These are phyloP conservation scores for Hassar affinis DNA, from an alignment of 2,113 vertebrate genomes.

Conservation along the genomic window DNA sequence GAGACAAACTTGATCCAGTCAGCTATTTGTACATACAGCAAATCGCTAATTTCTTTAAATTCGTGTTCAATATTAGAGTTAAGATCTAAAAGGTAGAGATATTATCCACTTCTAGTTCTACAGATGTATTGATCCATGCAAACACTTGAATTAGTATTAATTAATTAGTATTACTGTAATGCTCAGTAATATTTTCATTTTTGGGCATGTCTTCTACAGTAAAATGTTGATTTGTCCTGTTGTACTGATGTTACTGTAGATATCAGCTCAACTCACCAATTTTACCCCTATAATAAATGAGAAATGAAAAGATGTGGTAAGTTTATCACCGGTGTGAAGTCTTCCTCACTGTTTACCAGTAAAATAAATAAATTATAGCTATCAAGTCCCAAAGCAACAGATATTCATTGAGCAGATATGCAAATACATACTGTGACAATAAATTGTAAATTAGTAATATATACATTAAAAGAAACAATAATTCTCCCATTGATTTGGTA, in stretches of 20 bases:
- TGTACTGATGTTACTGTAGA: background rate
- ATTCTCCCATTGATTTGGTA: background rate
- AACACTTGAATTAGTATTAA: background rate
- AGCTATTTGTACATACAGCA: background rate
- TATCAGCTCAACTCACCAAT: background rate
- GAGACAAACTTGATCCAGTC: background rate
- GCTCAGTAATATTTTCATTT: background rate
- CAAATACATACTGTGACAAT: background rate
- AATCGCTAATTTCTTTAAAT: background rate
- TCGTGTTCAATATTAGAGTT: background rate
- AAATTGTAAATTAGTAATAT: background rate
- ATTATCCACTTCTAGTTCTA: background rate
- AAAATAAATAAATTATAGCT: background rate
- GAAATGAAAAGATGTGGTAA: background rate
- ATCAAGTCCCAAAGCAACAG: background rate
- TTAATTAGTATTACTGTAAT: no score
- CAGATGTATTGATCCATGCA: background rate
- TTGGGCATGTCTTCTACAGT: background rate
- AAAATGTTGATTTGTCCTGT: background rate
- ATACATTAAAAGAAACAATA: background rate
- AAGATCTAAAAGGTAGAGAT: no score
- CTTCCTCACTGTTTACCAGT: background rate
- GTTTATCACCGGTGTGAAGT: no score
- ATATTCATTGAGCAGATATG: background rate
- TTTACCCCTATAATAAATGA: background rate